These are phyloP conservation scores for Indri indri DNA, from an alignment of 2,113 vertebrate genomes.

Conservation along the genomic window DNA sequence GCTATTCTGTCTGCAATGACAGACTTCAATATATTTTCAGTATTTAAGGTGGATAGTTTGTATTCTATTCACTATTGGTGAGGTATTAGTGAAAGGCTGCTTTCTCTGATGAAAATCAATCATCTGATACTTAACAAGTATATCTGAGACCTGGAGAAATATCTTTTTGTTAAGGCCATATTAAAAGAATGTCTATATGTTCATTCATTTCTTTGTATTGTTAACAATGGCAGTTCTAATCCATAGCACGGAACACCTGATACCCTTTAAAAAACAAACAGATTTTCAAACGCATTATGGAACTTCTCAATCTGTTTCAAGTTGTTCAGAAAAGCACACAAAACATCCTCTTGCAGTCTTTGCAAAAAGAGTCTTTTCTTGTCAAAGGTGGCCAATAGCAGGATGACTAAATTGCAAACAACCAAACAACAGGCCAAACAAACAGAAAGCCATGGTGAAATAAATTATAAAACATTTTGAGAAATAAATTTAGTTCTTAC, in stretches of 20 bases:
- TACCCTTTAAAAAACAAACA: not conserved
- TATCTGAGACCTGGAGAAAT: not conserved
- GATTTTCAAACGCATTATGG: not conserved
- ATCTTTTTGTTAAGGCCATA: not conserved
- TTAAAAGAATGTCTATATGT: constrained; percentile 11
- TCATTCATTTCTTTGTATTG: constrained; percentile 25
- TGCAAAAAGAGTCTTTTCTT: constrained; percentile 22
- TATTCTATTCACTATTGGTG: not conserved
- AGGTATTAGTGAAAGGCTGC: not conserved
- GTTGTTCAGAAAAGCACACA: not conserved
- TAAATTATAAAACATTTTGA: not conserved
- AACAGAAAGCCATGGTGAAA: not conserved
- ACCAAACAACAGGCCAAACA: not conserved
- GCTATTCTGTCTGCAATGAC: not conserved
- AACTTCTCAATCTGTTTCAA: not conserved
- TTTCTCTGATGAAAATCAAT: not conserved
- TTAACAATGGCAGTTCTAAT: not conserved
- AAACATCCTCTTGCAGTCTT: not conserved
- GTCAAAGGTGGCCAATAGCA: not conserved
- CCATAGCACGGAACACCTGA: not conserved
- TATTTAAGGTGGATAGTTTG: not conserved
- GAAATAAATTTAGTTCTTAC: not conserved
- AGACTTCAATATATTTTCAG: not conserved
- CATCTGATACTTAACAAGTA: not conserved
- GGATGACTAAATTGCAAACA: not conserved